Percentiles rank a stretch among this genome's conserved stretches.
phyloP scores from a whole-genome alignment of 2,797 vertebrate genomes.

The Champsocephalus gunnari region DNA sequence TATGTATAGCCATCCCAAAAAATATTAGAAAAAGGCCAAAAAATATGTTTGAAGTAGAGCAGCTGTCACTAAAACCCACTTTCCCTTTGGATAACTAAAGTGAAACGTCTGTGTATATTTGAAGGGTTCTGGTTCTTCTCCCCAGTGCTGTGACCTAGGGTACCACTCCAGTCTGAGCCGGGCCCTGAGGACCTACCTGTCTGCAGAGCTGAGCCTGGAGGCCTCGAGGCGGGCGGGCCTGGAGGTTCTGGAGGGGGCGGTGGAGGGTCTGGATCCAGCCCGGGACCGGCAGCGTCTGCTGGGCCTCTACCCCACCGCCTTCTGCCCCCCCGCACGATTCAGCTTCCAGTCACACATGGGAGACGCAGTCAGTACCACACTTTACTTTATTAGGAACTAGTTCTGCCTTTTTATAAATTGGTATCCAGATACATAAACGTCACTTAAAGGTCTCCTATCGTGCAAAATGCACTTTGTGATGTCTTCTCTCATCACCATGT shows the following conservation, averaged over 20 bases:
- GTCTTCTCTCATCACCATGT: no score
- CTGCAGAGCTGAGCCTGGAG: conserved; percentile 95
- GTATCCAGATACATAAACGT: no score
- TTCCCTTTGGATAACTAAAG: no score
- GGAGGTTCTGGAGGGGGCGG: conserved; percentile 93
- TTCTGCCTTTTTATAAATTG: no score
- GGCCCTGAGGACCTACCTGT: conserved; percentile 95
- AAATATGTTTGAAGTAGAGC: no score
- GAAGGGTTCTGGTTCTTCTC: neutral
- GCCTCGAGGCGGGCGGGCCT: conserved; percentile 94
- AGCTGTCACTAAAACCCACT: no score
- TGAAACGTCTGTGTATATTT: neutral
- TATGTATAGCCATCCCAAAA: no score
- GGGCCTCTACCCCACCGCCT: conserved; percentile 98
- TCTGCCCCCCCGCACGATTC: conserved; percentile 96
- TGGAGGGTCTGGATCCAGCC: conserved; percentile 94
- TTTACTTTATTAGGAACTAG: no score
- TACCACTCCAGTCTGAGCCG: conserved; percentile 97
- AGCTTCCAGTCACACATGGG: conserved; percentile 99
- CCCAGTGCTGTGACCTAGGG: conserved; percentile 97
- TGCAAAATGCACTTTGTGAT: no score
- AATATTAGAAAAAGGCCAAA: no score
- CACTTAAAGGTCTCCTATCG: no score
- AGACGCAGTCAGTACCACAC: conserved; percentile 86
- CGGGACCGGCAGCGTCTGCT: conserved; percentile 97